phyloP scores from a whole-genome alignment of 1,140 invertebrate species.

The Pinna nobilis region DNA sequence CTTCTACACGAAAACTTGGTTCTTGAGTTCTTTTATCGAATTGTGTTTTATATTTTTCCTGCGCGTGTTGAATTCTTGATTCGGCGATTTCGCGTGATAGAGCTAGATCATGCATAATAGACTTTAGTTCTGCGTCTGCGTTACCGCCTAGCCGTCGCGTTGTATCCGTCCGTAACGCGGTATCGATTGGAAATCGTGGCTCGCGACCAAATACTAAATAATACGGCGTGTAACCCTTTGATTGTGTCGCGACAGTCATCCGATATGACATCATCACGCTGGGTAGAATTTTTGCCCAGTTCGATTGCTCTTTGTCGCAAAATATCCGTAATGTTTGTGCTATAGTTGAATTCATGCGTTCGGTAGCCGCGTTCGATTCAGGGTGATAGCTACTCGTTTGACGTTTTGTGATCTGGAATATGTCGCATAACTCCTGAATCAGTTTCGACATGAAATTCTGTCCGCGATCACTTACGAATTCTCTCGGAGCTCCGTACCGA shows the following conservation, averaged over 20 bases:
- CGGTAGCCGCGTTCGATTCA: slow-evolving; percentile 20
- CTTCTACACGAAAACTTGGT: too few species aligned
- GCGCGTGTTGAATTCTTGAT: too few species aligned
- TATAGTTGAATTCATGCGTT: slow-evolving; percentile 26
- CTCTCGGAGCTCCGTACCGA: slow-evolving; percentile 38
- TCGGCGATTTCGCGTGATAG: too few species aligned
- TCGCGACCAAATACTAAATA: slow-evolving; percentile 22
- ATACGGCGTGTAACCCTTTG: slow-evolving; percentile 16
- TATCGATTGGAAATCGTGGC: slow-evolving; percentile 28
- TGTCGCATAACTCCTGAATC: slow-evolving; percentile 27
- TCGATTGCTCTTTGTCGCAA: slow-evolving; percentile 28
- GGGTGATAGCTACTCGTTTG: slow-evolving; percentile 33
- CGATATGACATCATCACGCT: slow-evolving; percentile 13
- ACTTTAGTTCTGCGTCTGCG: too few species aligned
- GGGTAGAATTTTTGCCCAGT: slow-evolving; percentile 16
- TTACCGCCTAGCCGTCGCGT: too few species aligned
- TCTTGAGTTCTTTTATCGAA: too few species aligned
- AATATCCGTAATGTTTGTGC: slow-evolving; percentile 24
- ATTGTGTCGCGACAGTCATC: slow-evolving; percentile 22
- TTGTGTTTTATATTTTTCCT: too few species aligned
- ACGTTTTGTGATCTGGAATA: slow-evolving; percentile 30
- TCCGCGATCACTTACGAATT: slow-evolving; percentile 36
- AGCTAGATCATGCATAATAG: too few species aligned
- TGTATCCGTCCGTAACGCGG: too few species aligned
- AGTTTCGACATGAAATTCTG: slow-evolving; percentile 37